A percentile compares a stretch with the other conserved stretches of the same genome.
Evolutionary conservation across 2,888 invertebrate species (phyloP).

Genomic region (Agapostemon virescens): DNA sequence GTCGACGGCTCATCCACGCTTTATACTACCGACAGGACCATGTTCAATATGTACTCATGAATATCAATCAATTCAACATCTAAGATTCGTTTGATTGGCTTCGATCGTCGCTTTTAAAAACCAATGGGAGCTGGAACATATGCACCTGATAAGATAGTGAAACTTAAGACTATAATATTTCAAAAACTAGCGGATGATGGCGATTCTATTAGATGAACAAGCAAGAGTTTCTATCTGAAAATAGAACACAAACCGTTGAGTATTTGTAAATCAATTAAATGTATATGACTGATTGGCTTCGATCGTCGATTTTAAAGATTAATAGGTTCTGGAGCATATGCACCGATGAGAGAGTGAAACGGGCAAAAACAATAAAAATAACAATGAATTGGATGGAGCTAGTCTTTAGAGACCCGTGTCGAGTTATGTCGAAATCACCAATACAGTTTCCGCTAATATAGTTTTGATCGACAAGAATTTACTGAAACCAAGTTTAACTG

Average conservation of each 20-base stretch:
- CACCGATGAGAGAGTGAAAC: no score
- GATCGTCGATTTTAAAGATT: background rate
- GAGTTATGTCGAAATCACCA: background rate
- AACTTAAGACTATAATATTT: background rate
- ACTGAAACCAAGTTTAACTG: slow-evolving; percentile 4
- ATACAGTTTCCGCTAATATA: background rate
- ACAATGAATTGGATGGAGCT: background rate
- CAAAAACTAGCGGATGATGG: background rate
- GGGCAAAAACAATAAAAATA: background rate
- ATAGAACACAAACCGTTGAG: background rate
- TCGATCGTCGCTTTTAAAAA: background rate
- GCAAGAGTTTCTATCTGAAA: no score
- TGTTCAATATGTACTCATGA: slow-evolving; percentile 16
- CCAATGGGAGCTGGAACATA: background rate
- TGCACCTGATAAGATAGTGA: background rate
- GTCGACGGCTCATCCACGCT: slow-evolving; percentile 17
- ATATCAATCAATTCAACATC: slow-evolving; percentile 27
- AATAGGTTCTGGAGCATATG: background rate
- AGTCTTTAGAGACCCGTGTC: background rate
- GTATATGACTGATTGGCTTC: background rate
- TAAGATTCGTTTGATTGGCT: slow-evolving; percentile 24
- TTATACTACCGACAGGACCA: slow-evolving; percentile 7
- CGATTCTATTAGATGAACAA: no score
- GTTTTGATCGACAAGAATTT: slow-evolving; percentile 4
- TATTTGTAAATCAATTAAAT: no score